Evolutionary conservation across 2,797 vertebrate genomes (phyloP), one percentile per base, ranked within the genome.

Genomic region (Simalia tracyae): DNA sequence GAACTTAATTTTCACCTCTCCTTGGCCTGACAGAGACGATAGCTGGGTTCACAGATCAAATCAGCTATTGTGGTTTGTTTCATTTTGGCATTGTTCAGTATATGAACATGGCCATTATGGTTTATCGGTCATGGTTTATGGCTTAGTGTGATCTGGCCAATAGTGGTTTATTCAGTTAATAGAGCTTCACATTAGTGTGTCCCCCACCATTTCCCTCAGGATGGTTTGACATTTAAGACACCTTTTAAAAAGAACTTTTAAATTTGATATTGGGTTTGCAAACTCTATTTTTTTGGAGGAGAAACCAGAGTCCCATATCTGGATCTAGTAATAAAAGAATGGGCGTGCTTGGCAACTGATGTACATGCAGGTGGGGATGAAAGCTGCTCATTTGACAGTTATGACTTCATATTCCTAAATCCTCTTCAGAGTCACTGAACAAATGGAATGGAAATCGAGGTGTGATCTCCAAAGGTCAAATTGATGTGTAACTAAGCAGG

Each of bases 361-460:
- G 12, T 59, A 36, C 22, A 50, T 81, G 59, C 56, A 11, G 28
- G 57, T 14, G 10, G 11, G 26, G 5, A 42, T 9, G 24, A 56
- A 56, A 9, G 42, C 57, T 46, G 63, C 54, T 68, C 76, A 89
- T 61, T 91, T 94, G 94, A 91, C 91, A 91, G 14, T 15, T 92
- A 54, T 31, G 91, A 36, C 93, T 24, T 90, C 60, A 76, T 24
- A 0, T 60, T 81, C 93, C 86, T 90, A 26, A 26, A 85, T 95
- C 94, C 92, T 94, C 92, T 72, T 90, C 89, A 72, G 28, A 60
- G 36, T 90, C 28, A 89, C 81, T 94, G 95, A 96, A 96, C 94
- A 54, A 92, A 61, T 92, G 91, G 93, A 96, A 93, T 94, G 94
- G 96, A 96, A 96, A 96, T 95, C 92, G 91, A 91, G 89, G 91